Percentiles rank a stretch among this genome's conserved stretches.
These are phyloP conservation scores for Ethmia dodecea DNA, from an alignment of 2,888 invertebrate genomes.

Conservation along the genomic window DNA sequence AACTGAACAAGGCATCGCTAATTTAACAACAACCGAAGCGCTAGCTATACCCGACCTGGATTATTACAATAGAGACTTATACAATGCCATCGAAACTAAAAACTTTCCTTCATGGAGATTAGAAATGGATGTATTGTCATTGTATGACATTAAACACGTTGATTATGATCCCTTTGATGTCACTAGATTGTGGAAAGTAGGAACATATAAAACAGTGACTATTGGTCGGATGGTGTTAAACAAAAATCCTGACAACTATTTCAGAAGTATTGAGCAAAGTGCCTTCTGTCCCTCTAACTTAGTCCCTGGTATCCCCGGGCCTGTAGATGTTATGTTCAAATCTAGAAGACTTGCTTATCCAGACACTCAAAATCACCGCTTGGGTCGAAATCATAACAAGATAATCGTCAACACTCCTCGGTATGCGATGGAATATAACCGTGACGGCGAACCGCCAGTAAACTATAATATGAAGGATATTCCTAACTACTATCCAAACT, in stretches of 20 bases:
- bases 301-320: conserved; percentile 57
- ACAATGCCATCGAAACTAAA: conserved; percentile 88
- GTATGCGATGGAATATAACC: conserved; percentile 8
- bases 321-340: conserved; percentile 43
- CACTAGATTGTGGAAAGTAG: conserved; percentile 48
- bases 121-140: conserved; percentile 46
- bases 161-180: conserved; percentile 54
- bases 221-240: conserved; percentile 44
- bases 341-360: conserved; percentile 39
- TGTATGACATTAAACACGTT: conserved; percentile 31
- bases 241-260: conserved; percentile 42
- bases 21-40: conserved; percentile 81
- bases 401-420: conserved; percentile 42
- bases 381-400: conserved; percentile 46
- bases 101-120: conserved; percentile 56
- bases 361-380: conserved; percentile 47
- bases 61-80: conserved; percentile 87
- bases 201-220: conserved; percentile 40
- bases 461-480: conserved; percentile 86
- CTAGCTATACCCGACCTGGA: conserved; percentile 85
- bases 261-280: conserved; percentile 37
- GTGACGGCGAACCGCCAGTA: conserved; percentile 76
- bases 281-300: conserved; percentile 49
- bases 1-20: conserved; percentile 91
- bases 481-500: conserved; percentile 24